phyloP scores from a whole-genome alignment of 2,113 vertebrate species.

The Paramormyrops kingsleyae region DNA sequence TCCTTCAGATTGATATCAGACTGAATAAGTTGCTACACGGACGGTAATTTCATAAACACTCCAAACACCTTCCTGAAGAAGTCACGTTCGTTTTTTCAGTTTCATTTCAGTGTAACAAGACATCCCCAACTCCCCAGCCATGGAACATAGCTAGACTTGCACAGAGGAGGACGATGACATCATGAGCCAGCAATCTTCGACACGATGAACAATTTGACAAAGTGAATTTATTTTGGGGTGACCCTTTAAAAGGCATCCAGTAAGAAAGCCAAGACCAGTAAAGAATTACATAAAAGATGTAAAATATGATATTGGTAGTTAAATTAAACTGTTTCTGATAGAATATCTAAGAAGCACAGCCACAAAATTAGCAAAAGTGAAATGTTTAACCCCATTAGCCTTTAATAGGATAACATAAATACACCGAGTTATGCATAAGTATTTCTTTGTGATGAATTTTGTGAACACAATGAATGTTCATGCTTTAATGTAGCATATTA shows the following conservation, averaged over 20 bases:
- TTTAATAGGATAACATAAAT: background rate
- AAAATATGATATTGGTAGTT: background rate
- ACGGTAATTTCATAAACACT: background rate
- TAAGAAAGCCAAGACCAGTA: background rate
- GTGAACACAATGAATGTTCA: constrained; percentile 37
- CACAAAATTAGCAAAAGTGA: background rate
- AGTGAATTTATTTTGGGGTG: background rate
- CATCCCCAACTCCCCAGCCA: background rate
- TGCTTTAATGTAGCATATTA: constrained; percentile 57
- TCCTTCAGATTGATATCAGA: background rate
- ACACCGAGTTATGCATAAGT: background rate
- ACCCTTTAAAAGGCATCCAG: background rate
- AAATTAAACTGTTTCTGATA: background rate
- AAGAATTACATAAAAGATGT: background rate
- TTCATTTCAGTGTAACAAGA: background rate
- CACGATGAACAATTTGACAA: background rate
- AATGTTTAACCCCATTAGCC: background rate
- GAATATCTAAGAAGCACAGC: background rate
- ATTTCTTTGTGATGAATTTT: constrained; percentile 8
- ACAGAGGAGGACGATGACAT: background rate
- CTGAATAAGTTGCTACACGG: background rate
- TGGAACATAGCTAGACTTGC: background rate
- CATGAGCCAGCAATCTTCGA: background rate
- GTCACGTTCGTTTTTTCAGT: background rate
- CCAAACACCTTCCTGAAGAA: background rate